Percentiles rank a stretch among this genome's conserved stretches.
These are phyloP conservation scores for Ibidorhyncha struthersii DNA, from an alignment of 2,113 vertebrate species.

Conservation along the genomic window DNA sequence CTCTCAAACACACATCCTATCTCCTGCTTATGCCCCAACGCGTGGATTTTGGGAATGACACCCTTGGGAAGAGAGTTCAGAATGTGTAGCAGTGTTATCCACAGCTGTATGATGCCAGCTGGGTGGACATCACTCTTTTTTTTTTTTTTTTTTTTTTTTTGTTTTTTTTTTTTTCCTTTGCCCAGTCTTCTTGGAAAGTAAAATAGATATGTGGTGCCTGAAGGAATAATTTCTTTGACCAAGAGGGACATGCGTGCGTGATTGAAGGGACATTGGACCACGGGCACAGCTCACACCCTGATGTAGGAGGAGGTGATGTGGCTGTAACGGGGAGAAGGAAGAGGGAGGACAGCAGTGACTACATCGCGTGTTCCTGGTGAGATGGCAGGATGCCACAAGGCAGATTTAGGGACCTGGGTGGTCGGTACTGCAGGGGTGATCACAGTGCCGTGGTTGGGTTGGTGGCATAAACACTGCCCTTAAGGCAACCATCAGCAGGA, in stretches of 20 bases:
- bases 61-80: background rate
- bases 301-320: background rate
- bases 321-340: background rate
- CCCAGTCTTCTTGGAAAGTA: background rate
- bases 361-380: background rate
- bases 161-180: background rate
- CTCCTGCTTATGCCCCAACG: background rate
- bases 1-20: background rate
- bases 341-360: background rate
- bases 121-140: background rate
- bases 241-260: fast-evolving
- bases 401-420: background rate
- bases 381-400: background rate
- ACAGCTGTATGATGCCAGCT: fast-evolving
- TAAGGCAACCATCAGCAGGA: background rate
- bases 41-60: background rate
- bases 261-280: background rate
- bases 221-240: background rate
- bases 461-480: background rate
- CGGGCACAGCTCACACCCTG: background rate
- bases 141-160: background rate
- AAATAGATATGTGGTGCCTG: background rate
- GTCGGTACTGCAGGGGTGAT: background rate
- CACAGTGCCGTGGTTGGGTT: background rate
- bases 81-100: background rate